Base-by-base conservation (phyloP, 2,888 invertebrate genomes). In the Branchipolynoe longqiensis region DNA sequence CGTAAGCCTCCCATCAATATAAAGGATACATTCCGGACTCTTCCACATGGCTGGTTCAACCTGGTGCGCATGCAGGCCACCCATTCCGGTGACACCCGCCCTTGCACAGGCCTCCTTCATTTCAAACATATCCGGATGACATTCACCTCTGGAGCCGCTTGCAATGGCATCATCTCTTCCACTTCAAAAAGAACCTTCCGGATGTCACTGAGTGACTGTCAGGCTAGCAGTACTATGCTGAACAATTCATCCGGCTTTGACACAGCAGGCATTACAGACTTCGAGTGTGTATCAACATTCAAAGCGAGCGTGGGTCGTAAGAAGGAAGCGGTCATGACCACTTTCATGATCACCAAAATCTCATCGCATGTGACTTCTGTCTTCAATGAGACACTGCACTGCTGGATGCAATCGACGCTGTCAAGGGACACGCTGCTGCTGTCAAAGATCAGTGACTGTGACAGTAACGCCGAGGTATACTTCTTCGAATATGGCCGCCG, bases 1-100 rank as follows among this genome's bases (percentile, higher is more conserved):
- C 41, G 78, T 28, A 78, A 40, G 25, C 78, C 41, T 78, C 48
- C 78, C 1, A 78, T 78, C 14, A 78, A 78, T 48, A 40, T 78
- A 4, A 1, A 18, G 1, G 78, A 78, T 22, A 78, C 78, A 18
- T 78, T 78, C 48, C 41, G 78, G 22, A 78, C 78, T 22, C 12
- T 78, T 25, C 78, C 78, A 3, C 54, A 78, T 31, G 78, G 78
- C 1, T 78, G 78, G 78, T 78, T 78, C 28, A 78, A 78, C 48
- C 48, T 78, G 18, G 48, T 78, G 0, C 1, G 48, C 1, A 78
- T 31, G 1, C 6, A 78, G 33, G n/a, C n/a, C n/a, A n/a, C n/a
- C n/a, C 48, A 41, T n/a, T 14, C 36, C 38, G n/a, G 14, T 0
- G 12, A 22, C 12, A 36, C 12, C 8, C 14, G 38, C 22, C 36